Percentiles rank a stretch among this genome's conserved stretches.
Conservation (phyloP, 2,888 invertebrate genomes). For the Lasioglossum figueresi region DNA sequence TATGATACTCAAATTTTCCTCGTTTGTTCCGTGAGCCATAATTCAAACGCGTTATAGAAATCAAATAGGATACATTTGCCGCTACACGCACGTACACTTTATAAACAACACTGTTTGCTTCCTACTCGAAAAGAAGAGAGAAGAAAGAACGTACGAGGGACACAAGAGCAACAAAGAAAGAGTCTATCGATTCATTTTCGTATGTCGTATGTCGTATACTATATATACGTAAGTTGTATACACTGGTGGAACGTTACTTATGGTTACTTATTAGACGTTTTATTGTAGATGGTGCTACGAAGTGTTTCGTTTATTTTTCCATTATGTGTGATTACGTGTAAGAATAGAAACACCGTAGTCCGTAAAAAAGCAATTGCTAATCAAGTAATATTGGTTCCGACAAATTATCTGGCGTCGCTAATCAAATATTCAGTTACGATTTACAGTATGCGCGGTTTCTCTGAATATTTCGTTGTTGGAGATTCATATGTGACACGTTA, state of each 20-base stretch:
- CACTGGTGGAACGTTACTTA: too few species aligned
- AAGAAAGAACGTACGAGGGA: neutral
- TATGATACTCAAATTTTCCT: neutral
- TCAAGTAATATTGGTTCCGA: too few species aligned
- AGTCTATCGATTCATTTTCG: neutral
- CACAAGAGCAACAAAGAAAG: neutral
- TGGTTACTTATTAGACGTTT: too few species aligned
- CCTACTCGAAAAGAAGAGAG: neutral
- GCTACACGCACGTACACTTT: neutral
- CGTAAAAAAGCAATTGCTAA: neutral
- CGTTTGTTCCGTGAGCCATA: constrained; percentile 26
- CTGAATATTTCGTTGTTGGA: neutral
- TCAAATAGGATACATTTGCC: neutral
- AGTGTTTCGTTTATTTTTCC: too few species aligned
- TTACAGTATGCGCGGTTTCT: neutral
- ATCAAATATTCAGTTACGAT: neutral
- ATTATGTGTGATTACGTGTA: too few species aligned
- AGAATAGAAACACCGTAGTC: too few species aligned
- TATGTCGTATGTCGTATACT: neutral
- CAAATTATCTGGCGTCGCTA: neutral
- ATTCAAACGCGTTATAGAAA: neutral
- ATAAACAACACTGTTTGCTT: neutral
- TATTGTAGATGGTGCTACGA: too few species aligned
- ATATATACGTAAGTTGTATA: neutral
- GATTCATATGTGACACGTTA: neutral